These are phyloP conservation scores for Cyanistes caeruleus DNA, from an alignment of 2,113 vertebrate species.

Conservation along the genomic window DNA sequence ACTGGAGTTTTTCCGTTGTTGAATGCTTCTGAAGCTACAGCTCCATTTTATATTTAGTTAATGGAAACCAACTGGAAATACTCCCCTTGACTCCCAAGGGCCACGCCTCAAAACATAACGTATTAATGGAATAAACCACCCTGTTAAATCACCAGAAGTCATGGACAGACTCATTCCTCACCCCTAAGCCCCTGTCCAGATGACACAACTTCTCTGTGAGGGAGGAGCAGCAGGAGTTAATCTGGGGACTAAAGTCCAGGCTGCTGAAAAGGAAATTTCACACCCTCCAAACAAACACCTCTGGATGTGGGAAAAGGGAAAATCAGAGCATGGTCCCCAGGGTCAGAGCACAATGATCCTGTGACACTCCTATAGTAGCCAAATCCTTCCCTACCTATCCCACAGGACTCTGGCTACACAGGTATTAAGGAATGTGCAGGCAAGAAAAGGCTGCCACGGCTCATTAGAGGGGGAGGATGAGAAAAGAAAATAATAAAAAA, in stretches of 20 bases:
- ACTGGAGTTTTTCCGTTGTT: not conserved
- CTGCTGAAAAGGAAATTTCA: not conserved
- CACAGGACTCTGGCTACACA: not conserved
- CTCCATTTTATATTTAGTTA: not conserved
- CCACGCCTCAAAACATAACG: not conserved
- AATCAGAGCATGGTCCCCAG: not conserved
- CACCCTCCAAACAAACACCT: not conserved
- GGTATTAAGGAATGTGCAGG: not conserved
- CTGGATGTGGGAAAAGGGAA: not conserved
- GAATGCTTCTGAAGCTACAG: not conserved
- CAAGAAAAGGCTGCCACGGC: not conserved
- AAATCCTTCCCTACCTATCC: not conserved
- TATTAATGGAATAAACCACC: not conserved
- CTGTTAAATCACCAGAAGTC: not conserved
- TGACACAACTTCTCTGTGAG: not conserved
- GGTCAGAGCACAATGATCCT: not conserved
- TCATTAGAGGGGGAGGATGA: slow-evolving; percentile 6
- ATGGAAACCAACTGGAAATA: slow-evolving; percentile 13
- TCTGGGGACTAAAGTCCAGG: not conserved
- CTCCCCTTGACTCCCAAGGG: not conserved
- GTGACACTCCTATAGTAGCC: not conserved
- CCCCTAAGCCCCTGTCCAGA: not conserved
- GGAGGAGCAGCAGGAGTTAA: not conserved
- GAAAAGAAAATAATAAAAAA: not conserved
- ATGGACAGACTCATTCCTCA: not conserved